phyloP scores from a whole-genome alignment of 53 echinoderm and acorn worm genomes.

The Holothuria leucospilota region DNA sequence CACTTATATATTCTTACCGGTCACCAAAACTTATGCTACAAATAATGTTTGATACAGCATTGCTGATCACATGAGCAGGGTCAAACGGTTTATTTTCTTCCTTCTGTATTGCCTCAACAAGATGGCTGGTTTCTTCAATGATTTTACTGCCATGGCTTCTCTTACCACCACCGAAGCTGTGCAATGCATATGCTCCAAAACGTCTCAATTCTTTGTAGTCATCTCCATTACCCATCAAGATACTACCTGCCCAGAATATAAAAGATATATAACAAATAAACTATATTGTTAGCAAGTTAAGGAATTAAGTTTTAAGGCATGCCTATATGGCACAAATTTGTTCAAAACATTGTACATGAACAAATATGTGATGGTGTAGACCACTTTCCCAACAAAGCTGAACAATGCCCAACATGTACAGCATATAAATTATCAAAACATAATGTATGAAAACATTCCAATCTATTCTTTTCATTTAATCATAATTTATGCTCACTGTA shows the following conservation, averaged over 20 bases:
- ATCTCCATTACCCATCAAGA: constrained; percentile 69
- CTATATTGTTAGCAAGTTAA: too few species aligned
- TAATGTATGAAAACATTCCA: too few species aligned
- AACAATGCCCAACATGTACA: too few species aligned
- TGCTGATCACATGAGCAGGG: constrained; percentile 40
- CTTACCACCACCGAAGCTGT: constrained; percentile 87
- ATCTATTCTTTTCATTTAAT: too few species aligned
- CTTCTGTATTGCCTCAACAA: constrained; percentile 39
- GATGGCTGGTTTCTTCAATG: constrained; percentile 66
- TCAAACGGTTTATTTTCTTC: constrained; percentile 19
- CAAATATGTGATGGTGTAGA: too few species aligned
- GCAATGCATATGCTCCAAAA: constrained; percentile 72
- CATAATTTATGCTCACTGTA: too few species aligned
- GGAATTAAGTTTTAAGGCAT: too few species aligned
- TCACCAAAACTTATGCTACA: constrained; percentile 33
- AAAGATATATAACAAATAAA: background rate
- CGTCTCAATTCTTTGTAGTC: constrained; percentile 78
- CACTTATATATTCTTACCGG: background rate
- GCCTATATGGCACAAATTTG: too few species aligned
- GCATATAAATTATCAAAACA: too few species aligned
- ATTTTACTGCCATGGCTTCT: constrained; percentile 68
- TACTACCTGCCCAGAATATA: constrained; percentile 55
- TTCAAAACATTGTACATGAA: too few species aligned
- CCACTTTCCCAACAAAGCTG: too few species aligned
- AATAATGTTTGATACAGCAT: constrained; percentile 32